These are phyloP conservation scores for Heliconius melpomene DNA, from an alignment of 1,140 invertebrate species.

Conservation along the genomic window DNA sequence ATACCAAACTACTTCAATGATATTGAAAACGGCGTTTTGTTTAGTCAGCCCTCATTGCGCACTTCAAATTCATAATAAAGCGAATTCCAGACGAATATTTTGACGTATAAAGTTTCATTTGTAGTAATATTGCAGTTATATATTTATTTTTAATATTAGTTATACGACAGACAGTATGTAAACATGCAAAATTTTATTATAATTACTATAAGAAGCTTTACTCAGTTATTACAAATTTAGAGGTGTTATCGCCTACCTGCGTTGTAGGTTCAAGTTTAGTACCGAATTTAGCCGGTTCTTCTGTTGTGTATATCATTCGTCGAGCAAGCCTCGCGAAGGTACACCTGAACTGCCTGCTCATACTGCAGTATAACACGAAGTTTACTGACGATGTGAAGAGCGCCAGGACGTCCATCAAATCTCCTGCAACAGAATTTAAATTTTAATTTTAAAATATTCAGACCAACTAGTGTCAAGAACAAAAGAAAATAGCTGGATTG, in stretches of 20 bases:
- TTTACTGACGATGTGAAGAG: constrained; percentile 96
- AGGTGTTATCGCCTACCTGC: constrained; percentile 54
- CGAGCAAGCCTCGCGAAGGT: constrained; percentile 87
- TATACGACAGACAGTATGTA: not conserved
- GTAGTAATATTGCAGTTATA: no score
- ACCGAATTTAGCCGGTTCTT: constrained; percentile 72
- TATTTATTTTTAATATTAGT: not conserved
- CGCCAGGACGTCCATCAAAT: constrained; percentile 96
- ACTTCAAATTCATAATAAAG: not conserved
- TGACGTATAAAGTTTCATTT: not conserved
- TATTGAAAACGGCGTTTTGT: not conserved
- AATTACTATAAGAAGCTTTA: not conserved
- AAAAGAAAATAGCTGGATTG: no score
- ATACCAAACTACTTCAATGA: not conserved
- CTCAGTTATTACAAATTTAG: not conserved
- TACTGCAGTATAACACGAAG: constrained; percentile 99
- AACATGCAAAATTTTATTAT: not conserved
- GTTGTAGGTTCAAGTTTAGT: constrained; percentile 73
- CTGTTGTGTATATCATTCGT: constrained; percentile 60
- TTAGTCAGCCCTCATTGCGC: not conserved
- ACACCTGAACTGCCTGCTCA: constrained; percentile 97
- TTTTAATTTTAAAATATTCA: not conserved
- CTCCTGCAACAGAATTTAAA: constrained; percentile 79
- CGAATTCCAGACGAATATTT: not conserved
- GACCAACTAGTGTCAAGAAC: no score